phyloP scores from a whole-genome alignment of 2,797 vertebrate genomes.

The Sebastes iracundus region DNA sequence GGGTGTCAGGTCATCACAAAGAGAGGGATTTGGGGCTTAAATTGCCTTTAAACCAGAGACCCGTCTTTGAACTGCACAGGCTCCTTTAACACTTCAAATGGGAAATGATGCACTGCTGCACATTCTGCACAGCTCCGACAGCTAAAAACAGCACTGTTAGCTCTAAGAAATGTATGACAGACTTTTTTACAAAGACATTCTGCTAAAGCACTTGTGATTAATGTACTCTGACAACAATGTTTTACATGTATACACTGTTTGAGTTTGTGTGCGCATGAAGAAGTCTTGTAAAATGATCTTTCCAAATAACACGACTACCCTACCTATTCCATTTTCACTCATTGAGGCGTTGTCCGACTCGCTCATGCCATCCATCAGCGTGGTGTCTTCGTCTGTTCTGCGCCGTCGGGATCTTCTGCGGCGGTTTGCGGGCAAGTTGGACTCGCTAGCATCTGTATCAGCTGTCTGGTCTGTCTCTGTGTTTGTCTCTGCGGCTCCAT shows the following conservation, averaged over 20 bases:
- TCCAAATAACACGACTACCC: background rate
- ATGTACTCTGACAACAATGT: too few relatives aligned
- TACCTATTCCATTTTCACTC: slow-evolving; percentile 97
- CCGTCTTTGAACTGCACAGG: slow-evolving; percentile 2
- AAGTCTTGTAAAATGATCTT: background rate
- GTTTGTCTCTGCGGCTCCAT: slow-evolving; percentile 89
- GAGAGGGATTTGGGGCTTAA: slow-evolving; percentile 35
- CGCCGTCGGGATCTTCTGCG: slow-evolving; percentile 93
- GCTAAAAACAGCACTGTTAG: background rate
- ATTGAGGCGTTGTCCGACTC: slow-evolving; percentile 96
- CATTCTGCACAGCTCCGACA: background rate
- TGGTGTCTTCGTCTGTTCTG: slow-evolving; percentile 95
- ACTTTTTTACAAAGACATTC: background rate
- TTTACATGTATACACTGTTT: background rate
- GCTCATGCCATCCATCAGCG: slow-evolving; percentile 95
- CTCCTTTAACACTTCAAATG: background rate
- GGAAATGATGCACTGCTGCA: background rate
- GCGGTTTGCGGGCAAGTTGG: slow-evolving; percentile 90
- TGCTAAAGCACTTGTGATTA: background rate
- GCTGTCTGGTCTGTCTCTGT: slow-evolving; percentile 98
- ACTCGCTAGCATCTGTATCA: slow-evolving; percentile 96
- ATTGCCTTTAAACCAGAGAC: background rate
- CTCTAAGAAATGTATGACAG: background rate
- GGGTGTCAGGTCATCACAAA: slow-evolving; percentile 79
- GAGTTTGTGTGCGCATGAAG: background rate